Conservation (phyloP, 2,113 vertebrate genomes). For the Colistium nudipinnis region DNA sequence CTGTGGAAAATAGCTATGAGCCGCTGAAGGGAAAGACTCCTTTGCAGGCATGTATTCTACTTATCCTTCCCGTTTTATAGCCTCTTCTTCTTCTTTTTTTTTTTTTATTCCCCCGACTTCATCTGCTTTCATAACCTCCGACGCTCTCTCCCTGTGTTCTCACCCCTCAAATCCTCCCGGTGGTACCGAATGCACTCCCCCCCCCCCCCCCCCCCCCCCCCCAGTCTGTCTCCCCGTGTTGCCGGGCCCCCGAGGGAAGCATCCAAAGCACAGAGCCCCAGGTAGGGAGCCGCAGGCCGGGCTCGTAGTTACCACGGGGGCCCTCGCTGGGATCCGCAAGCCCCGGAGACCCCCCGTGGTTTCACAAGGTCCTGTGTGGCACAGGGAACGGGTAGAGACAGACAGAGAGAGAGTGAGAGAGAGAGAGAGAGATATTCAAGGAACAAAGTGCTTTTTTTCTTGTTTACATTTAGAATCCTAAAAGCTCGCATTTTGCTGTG, state of each 20-base stretch:
- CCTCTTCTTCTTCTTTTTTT: conserved; percentile 28
- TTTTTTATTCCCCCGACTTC: too few species aligned
- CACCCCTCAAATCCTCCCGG: conserved; percentile 69
- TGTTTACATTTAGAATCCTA: conserved; percentile 6
- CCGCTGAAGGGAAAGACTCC: conserved; percentile 20
- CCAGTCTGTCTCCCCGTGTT: conserved; percentile 45
- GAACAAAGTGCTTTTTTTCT: conserved; percentile 5
- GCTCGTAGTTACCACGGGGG: conserved; percentile 56
- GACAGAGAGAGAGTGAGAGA: conserved; percentile 16
- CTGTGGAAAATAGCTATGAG: conserved; percentile 22
- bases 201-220: conserved; percentile 13
- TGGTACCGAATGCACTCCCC: conserved; percentile 67
- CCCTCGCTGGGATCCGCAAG: conserved; percentile 62
- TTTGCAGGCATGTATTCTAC: conserved; percentile 11
- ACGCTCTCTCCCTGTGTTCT: conserved; percentile 22
- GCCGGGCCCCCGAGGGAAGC: conserved; percentile 54
- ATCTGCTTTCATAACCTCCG: conserved; percentile 52
- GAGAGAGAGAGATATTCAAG: neutral
- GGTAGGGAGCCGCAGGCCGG: conserved; percentile 63
- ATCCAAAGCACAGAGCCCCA: conserved; percentile 59
- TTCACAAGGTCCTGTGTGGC: conserved; percentile 35
- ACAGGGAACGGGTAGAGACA: conserved; percentile 21
- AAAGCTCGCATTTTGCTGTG: conserved; percentile 10
- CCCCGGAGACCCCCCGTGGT: conserved; percentile 57
- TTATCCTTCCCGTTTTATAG: conserved; percentile 33